Evolutionary conservation across 2,888 invertebrate species (phyloP).

Genomic region (Sericinus montela): DNA sequence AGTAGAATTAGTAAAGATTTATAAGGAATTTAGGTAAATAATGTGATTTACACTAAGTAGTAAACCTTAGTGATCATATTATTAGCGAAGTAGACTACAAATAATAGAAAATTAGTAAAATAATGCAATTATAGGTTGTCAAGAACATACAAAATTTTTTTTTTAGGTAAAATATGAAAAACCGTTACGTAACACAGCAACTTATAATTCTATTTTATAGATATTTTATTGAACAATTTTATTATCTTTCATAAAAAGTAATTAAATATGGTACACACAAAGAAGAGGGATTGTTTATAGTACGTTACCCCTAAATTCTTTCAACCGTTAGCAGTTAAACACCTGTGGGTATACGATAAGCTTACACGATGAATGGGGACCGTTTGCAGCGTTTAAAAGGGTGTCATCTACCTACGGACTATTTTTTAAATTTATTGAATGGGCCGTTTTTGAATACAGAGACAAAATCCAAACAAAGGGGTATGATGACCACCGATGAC

Average conservation of each 20-base stretch:
- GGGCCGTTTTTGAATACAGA: constrained; percentile 56
- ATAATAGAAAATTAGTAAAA: too few species aligned
- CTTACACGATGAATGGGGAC: constrained; percentile 42
- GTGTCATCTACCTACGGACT: constrained; percentile 51
- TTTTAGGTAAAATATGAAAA: too few species aligned
- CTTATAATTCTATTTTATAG: too few species aligned
- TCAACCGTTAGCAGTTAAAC: constrained; percentile 20
- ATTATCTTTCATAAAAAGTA: not conserved
- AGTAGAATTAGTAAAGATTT: too few species aligned
- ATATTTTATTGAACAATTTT: too few species aligned
- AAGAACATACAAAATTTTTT: too few species aligned
- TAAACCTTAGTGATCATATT: too few species aligned
- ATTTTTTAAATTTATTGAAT: constrained; percentile 53
- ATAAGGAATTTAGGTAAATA: too few species aligned
- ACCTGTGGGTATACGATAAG: constrained; percentile 29
- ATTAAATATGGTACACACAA: not conserved
- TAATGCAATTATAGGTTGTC: too few species aligned
- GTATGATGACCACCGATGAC: constrained; percentile 72
- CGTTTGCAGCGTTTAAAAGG: constrained; percentile 57
- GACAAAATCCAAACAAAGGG: constrained; percentile 61
- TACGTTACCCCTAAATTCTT: constrained; percentile 14
- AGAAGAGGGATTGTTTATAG: constrained; percentile 8
- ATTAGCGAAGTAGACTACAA: too few species aligned
- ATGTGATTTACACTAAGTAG: too few species aligned
- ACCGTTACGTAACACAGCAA: too few species aligned